phyloP scores from a whole-genome alignment of 1,140 invertebrate genomes.

The Scaptomyza graminum region DNA sequence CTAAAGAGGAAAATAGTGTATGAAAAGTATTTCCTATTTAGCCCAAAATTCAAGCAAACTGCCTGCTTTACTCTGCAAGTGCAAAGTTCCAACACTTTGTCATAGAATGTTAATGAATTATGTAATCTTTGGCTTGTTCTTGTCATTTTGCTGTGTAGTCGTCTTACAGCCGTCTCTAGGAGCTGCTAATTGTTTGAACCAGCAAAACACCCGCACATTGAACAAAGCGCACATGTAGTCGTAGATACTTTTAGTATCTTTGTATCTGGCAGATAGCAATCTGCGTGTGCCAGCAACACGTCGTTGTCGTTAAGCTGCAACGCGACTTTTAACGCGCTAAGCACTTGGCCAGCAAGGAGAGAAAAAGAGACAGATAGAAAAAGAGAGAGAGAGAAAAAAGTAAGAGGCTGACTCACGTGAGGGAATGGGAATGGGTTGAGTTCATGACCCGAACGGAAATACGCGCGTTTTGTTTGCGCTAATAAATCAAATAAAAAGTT shows the following conservation, averaged over 20 bases:
- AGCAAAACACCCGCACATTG: conserved; percentile 68
- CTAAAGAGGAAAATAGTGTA: too few relatives aligned
- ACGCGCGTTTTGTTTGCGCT: conserved; percentile 60
- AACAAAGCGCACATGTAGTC: not conserved
- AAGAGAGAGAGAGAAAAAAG: not conserved
- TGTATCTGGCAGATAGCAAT: conserved; percentile 66
- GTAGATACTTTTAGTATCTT: conserved; percentile 45
- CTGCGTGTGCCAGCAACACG: conserved; percentile 72
- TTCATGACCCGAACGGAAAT: conserved; percentile 68
- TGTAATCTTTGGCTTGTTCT: not conserved
- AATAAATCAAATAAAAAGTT: conserved; percentile 81
- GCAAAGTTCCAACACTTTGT: not conserved
- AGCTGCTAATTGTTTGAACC: conserved; percentile 63
- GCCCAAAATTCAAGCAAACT: too few relatives aligned
- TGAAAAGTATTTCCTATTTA: too few relatives aligned
- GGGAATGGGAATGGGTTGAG: conserved; percentile 32
- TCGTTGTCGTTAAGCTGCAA: conserved; percentile 79
- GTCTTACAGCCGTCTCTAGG: not conserved
- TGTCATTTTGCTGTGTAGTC: not conserved
- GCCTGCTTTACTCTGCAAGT: not conserved
- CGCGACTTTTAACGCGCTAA: conserved; percentile 76
- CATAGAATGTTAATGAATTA: too few relatives aligned
- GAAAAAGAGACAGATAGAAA: not conserved
- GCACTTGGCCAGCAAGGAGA: conserved; percentile 47
- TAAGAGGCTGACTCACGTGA: conserved; percentile 26